These are phyloP conservation scores for Panagrolaimus sp. DNA, from an alignment of 1,140 invertebrate genomes.

Conservation along the genomic window DNA sequence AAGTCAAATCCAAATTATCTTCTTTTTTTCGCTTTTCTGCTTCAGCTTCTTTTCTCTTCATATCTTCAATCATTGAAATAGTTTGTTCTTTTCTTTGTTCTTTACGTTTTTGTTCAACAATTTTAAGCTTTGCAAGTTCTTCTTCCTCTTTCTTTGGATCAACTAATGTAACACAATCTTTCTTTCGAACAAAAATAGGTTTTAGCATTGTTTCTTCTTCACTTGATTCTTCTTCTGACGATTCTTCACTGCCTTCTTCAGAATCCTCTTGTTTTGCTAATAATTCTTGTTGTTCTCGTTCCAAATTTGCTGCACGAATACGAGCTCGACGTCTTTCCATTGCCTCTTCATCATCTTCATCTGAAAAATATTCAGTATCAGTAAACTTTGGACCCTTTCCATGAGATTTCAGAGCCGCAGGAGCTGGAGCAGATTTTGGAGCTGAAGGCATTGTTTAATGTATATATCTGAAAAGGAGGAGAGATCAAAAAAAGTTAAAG, in stretches of 20 bases:
- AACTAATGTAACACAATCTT: conserved; percentile 85
- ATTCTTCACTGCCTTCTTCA: conserved; percentile 65
- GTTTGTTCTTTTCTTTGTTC: conserved; percentile 78
- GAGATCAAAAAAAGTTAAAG: too few species aligned
- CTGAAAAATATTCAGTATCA: conserved; percentile 30
- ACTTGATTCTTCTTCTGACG: conserved; percentile 69
- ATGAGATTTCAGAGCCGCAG: background rate
- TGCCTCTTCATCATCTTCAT: conserved; percentile 71
- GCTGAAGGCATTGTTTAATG: background rate
- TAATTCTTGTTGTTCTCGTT: conserved; percentile 64
- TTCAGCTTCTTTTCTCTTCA: conserved; percentile 66
- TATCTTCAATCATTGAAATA: conserved; percentile 75
- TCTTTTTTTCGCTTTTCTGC: conserved; percentile 64
- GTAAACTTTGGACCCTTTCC: conserved; percentile 26
- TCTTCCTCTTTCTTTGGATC: conserved; percentile 82
- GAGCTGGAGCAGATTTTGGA: background rate
- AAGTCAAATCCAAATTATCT: conserved; percentile 65
- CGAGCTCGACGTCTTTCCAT: conserved; percentile 74
- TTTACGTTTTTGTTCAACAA: conserved; percentile 70
- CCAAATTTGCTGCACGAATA: conserved; percentile 67
- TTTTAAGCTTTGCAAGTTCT: conserved; percentile 64
- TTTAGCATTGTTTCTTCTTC: conserved; percentile 82
- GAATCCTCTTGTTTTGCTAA: conserved; percentile 69
- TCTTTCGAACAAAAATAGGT: conserved; percentile 73
- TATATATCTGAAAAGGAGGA: too few species aligned